Base-by-base conservation (phyloP, 2,888 invertebrate species). In the Kryphioiulus occultus region DNA sequence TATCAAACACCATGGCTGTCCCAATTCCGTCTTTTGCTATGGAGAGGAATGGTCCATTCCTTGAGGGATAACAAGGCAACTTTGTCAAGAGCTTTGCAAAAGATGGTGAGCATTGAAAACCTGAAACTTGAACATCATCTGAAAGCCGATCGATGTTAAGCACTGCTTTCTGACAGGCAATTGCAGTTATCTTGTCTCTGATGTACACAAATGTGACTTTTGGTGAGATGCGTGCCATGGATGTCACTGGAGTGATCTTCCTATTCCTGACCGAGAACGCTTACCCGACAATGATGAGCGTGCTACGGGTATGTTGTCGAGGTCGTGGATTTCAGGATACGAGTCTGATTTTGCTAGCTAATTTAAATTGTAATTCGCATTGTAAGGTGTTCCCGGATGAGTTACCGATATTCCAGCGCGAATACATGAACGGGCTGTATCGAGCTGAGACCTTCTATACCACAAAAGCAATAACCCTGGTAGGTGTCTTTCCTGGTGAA, bases 371-470 rank as follows among this genome's bases (percentile, higher is more conserved):
- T 7, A 32, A 22, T 83, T 83, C 15, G 17, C 4, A 9, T 1
- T 59, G 4, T 19, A 9, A 96, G 90, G 94, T 96, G 90, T 96
- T 97, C 91, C 97, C 97, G 0, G 94, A 95, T 90, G 94, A 95
- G 91, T 94, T 96, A 89, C 97, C 97, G 0, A 92, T 97, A 84
- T 95, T 98, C 90, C 92, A 95, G 68, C 93, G 98, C 88, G 98
- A 98, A 91, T 94, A 96, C 89, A 94, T 95, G 89, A 96, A 96
- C 22, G 97, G 96, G 15, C 92, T 98, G 89, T 98, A 97, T 91
- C 93, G 95, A 0, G 94, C 96, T 0, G 94, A 95, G 22, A 93
- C 95, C 9, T 98, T 97, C 91, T 98, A 97, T 90, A 89, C 95
- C 0, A 95, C 97, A 0, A 95, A 96, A 91, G 94, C 96, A 91